Evolutionary conservation across 1,140 invertebrate species (phyloP), one percentile per base, ranked within the genome.

Genomic region (Drosophila nikananu): DNA sequence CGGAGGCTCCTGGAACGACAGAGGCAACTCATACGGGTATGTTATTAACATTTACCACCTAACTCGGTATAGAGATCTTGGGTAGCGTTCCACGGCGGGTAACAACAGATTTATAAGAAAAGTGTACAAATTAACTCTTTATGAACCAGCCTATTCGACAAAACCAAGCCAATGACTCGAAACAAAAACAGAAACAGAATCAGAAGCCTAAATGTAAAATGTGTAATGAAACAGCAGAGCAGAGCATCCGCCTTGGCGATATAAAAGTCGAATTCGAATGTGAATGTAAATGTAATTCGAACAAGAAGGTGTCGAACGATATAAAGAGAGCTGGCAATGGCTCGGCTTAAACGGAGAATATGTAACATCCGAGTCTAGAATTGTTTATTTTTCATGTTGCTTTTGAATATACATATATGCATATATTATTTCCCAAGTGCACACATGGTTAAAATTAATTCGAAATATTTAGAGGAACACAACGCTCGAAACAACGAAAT

Each of bases 21-120:
- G 93, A 83, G 64, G 91, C 74, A 93, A 93, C 48, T 92, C 94
- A 57, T 94, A 94, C 90, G 93, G 94, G 81, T 94, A 94, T 81
- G 94, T 95, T 80, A 95, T 94, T 78, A 86, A 59, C 62, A 71
- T 70, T 93, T 94, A 52, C 92, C 92, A 66, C 83, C 17, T 65
- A 59, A 21, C 32, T 35, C n/a, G 54, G 54, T 52, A 44, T 39
- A 27, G 54, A 64, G 46, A 46, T 39, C 37, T 65, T 44, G 67
- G 48, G 52, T 65, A 76, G 59, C 55, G 71, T 68, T 77, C 23
- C 37, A 54, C 57, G 41, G 48, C 39, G 41, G 41, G 42, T 65
- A 62, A 39, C 30, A 65, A 42, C 37, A 55, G 46, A 52, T 39
- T 23, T 54, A 37, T 59, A 65, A 57, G n/a, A 48, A 57, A 57